phyloP scores from a whole-genome alignment of 2,888 invertebrate genomes.

The Ceratothoa steindachneri region DNA sequence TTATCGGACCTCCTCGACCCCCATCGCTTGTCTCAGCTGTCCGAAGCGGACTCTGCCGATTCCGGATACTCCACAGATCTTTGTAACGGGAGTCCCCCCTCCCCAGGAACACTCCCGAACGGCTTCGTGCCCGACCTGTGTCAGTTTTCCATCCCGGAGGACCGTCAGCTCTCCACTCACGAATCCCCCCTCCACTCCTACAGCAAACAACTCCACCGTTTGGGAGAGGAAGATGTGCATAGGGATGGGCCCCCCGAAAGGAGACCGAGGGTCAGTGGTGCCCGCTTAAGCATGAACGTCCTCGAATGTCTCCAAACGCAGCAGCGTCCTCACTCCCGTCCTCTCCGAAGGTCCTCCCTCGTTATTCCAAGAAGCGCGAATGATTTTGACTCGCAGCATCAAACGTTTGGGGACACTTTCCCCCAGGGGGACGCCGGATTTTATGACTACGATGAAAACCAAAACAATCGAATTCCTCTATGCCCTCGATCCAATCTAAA shows the following conservation, averaged over 20 bases:
- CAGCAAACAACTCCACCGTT: neutral
- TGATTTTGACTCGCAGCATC: neutral
- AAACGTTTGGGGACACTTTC: neutral
- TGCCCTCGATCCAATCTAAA: neutral
- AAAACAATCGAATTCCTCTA: neutral
- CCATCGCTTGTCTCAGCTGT: slow-evolving; percentile 37
- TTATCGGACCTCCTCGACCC: slow-evolving; percentile 7
- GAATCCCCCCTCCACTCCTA: neutral
- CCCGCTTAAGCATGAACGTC: neutral
- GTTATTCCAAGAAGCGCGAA: neutral
- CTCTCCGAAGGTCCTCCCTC: neutral
- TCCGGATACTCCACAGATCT: slow-evolving; percentile 43
- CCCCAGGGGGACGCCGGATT: neutral
- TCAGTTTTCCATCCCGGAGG: slow-evolving; percentile 44
- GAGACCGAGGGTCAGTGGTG: neutral
- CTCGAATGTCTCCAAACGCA: neutral
- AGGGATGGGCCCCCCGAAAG: neutral
- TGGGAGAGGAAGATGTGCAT: neutral
- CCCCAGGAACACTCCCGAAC: slow-evolving; percentile 23
- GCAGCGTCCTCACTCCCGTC: neutral
- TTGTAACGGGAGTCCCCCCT: slow-evolving; percentile 35
- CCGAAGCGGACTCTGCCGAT: slow-evolving; percentile 37
- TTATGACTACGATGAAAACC: neutral
- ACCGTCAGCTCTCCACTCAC: slow-evolving; percentile 20
- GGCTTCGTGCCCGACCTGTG: slow-evolving; percentile 31